Evolutionary conservation across 1,140 invertebrate genomes (phyloP).

Genomic region (Drosophila pseudoananassae): DNA sequence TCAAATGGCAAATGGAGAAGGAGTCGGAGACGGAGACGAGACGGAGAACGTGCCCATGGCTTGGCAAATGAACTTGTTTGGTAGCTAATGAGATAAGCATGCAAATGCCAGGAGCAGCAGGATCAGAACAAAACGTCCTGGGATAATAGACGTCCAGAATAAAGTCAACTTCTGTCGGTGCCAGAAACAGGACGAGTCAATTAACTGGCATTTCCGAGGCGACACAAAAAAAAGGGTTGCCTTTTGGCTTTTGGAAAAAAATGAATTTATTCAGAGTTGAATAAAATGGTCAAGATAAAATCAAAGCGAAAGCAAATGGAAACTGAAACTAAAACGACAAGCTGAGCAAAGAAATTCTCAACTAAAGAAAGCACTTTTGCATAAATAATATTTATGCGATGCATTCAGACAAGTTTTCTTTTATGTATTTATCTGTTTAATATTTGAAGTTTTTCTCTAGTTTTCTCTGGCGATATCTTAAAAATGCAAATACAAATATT

Average conservation of each 20-base stretch:
- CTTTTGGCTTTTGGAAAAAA: conserved; percentile 18
- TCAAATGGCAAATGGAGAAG: conserved; percentile 28
- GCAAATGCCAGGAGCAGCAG: conserved; percentile 50
- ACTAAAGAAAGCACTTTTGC: background rate
- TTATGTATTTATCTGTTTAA: background rate
- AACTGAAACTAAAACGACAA: conserved; percentile 9
- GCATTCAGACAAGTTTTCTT: background rate
- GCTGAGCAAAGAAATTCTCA: background rate
- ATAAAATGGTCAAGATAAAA: conserved; percentile 28
- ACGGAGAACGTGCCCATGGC: conserved; percentile 48
- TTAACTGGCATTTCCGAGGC: conserved; percentile 58
- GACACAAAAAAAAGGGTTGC: conserved; percentile 17
- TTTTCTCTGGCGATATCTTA: background rate
- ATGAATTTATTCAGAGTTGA: conserved; percentile 10
- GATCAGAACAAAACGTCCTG: conserved; percentile 6
- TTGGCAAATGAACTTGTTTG: conserved; percentile 76
- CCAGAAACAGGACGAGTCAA: conserved; percentile 50
- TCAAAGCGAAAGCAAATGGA: conserved; percentile 8
- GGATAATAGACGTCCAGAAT: conserved; percentile 29
- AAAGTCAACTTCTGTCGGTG: conserved; percentile 30
- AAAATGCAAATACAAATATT: conserved; percentile 5
- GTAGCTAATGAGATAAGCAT: conserved; percentile 78
- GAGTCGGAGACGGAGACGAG: background rate
- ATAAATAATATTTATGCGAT: conserved; percentile 7
- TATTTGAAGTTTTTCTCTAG: background rate